Conservation (phyloP, 2,888 invertebrate species). For the Mythimna albipuncta region DNA sequence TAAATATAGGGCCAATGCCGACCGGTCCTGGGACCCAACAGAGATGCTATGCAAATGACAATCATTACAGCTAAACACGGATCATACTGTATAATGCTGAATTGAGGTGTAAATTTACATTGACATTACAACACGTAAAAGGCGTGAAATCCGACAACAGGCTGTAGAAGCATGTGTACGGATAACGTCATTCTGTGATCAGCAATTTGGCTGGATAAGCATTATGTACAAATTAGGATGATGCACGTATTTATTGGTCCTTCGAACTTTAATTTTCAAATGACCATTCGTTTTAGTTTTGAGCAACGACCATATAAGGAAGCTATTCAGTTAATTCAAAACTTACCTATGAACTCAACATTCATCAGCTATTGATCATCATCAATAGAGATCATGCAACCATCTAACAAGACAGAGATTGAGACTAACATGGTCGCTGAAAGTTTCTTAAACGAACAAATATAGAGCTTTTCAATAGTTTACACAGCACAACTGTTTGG, state of each 20-base stretch:
- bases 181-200: conserved; percentile 5
- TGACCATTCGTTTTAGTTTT: neutral
- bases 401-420: neutral
- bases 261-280: neutral
- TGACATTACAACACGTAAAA: conserved; percentile 51
- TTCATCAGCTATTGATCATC: neutral
- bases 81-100: conserved; percentile 50
- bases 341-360: neutral
- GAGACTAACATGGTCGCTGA: neutral
- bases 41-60: conserved; percentile 63
- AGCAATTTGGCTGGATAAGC: conserved; percentile 2
- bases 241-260: neutral
- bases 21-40: conserved; percentile 46
- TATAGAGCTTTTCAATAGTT: neutral
- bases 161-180: conserved; percentile 4
- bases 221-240: neutral
- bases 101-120: conserved; percentile 63
- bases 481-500: neutral
- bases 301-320: neutral
- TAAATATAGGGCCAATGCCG: conserved; percentile 73
- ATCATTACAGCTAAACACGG: conserved; percentile 52
- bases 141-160: conserved; percentile 47
- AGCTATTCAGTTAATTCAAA: too few species aligned
- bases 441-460: neutral
- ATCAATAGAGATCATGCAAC: neutral